Conservation (phyloP, 2,113 vertebrate species). For the Paradoxurus hermaphroditus region DNA sequence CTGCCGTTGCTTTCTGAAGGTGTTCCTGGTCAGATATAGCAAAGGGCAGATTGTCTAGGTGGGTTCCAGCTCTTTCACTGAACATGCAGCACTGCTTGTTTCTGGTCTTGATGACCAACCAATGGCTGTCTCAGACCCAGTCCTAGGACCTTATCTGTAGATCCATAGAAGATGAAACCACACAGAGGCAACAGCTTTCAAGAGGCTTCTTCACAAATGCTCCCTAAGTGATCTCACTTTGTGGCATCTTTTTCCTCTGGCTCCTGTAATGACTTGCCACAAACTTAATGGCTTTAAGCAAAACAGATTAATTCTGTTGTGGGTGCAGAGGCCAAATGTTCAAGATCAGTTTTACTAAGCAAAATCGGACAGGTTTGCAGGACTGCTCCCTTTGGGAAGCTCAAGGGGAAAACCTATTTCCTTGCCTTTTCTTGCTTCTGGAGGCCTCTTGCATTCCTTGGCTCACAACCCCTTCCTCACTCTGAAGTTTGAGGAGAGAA, state of each 20-base stretch:
- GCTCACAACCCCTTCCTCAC: neutral
- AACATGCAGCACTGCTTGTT: neutral
- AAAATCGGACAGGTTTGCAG: neutral
- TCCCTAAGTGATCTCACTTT: neutral
- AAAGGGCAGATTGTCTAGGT: too few relatives aligned
- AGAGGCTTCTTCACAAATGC: neutral
- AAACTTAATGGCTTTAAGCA: neutral
- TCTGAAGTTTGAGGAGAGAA: neutral
- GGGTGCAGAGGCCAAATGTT: neutral
- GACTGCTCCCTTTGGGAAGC: neutral
- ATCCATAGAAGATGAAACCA: neutral
- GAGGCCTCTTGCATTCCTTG: neutral
- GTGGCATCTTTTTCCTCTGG: neutral
- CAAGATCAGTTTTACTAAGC: neutral
- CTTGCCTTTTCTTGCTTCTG: neutral
- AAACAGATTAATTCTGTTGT: neutral
- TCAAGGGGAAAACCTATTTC: neutral
- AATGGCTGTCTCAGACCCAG: neutral
- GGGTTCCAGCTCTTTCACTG: neutral
- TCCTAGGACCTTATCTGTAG: rapidly evolving
- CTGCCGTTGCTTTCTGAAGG: neutral
- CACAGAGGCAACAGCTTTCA: neutral
- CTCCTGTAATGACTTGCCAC: neutral
- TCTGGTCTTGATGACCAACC: neutral
- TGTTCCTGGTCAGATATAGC: neutral